phyloP scores from a whole-genome alignment of 2,888 invertebrate species.

The Congeria kusceri region DNA sequence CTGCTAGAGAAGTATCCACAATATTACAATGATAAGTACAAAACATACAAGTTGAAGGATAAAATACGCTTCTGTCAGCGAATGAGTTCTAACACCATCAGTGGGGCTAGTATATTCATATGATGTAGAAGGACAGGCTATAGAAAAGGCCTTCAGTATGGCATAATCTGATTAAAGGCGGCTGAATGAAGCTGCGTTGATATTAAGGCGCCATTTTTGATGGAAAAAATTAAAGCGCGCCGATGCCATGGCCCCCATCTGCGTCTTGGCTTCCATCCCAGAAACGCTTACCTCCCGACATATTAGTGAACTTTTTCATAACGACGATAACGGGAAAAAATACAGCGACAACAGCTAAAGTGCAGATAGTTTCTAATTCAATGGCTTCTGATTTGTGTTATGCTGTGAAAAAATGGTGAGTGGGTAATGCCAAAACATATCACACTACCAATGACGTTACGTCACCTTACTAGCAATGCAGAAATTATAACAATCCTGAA shows the following conservation, averaged over 20 bases:
- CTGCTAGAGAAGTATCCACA: constrained; percentile 25
- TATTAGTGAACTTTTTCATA: no score
- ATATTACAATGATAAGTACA: constrained; percentile 48
- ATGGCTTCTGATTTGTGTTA: no score
- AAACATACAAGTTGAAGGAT: constrained; percentile 54
- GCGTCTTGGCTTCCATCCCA: not conserved
- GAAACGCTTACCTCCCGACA: constrained; percentile 19
- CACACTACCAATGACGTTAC: constrained; percentile 43
- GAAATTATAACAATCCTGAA: constrained; percentile 54
- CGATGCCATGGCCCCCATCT: constrained; percentile 36
- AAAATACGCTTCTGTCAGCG: constrained; percentile 53
- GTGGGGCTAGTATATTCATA: constrained; percentile 45
- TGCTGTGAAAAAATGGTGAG: constrained; percentile 14
- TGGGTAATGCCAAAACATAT: constrained; percentile 54
- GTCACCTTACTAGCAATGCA: constrained; percentile 57
- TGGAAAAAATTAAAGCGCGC: not conserved
- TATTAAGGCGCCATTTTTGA: constrained; percentile 32
- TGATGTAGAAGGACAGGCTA: constrained; percentile 31
- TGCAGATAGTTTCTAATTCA: no score
- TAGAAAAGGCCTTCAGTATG: constrained; percentile 54
- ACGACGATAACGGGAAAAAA: no score
- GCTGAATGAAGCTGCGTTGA: constrained; percentile 42
- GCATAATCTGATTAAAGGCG: constrained; percentile 44
- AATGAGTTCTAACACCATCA: not conserved
- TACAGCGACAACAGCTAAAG: no score